These are phyloP conservation scores for Paedocypris micromegethes DNA, from an alignment of 2,797 vertebrate genomes.

Conservation along the genomic window DNA sequence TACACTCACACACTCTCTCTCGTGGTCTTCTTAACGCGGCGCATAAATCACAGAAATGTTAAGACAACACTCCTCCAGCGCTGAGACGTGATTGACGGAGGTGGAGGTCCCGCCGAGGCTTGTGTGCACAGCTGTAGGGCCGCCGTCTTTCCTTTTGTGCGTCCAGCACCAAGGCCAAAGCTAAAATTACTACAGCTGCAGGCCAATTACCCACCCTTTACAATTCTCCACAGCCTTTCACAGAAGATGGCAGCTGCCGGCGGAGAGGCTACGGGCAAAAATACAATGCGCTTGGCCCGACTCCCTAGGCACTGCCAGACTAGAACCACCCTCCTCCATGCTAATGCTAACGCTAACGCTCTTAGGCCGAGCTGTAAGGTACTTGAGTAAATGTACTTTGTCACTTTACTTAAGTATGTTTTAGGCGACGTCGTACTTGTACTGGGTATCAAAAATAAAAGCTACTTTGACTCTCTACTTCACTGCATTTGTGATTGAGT, in stretches of 20 bases:
- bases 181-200: constrained; percentile 64
- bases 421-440: too few species aligned
- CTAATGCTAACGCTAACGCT: not conserved
- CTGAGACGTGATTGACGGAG: constrained; percentile 51
- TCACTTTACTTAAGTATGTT: too few species aligned
- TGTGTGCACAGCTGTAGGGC: constrained; percentile 73
- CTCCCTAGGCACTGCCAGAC: constrained; percentile 11
- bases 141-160: constrained; percentile 58
- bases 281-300: constrained; percentile 9
- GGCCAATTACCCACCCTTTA: constrained; percentile 54
- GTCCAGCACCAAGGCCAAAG: constrained; percentile 58
- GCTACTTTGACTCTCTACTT: too few species aligned
- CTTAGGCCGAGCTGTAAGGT: constrained; percentile 22
- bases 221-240: constrained; percentile 47
- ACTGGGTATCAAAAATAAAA: too few species aligned
- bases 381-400: not conserved
- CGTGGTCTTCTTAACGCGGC: too few species aligned
- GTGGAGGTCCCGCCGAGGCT: constrained; percentile 53
- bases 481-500: too few species aligned
- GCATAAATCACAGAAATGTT: too few species aligned
- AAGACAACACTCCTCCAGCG: too few species aligned
- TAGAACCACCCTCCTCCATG: constrained; percentile 5
- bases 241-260: constrained; percentile 39
- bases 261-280: constrained; percentile 14
- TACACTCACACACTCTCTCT: too few species aligned